Percentiles rank a stretch among this genome's conserved stretches.
phyloP scores from a whole-genome alignment of 2,888 invertebrate species.

The Aporophyla lueneburgensis region DNA sequence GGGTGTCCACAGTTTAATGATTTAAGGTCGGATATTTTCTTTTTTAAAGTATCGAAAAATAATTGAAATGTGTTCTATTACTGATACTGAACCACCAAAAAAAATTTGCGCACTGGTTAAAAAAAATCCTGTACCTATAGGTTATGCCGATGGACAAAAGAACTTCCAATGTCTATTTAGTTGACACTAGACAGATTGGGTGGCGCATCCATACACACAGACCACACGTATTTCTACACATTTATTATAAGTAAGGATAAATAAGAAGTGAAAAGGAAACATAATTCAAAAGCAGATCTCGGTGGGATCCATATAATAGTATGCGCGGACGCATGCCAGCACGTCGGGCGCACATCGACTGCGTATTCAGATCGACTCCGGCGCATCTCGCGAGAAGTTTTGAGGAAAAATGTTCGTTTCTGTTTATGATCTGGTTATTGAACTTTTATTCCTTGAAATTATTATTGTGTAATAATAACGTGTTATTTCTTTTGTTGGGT shows the following conservation, averaged over 20 bases:
- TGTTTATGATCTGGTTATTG: slow-evolving; percentile 70
- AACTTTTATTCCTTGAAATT: slow-evolving; percentile 61
- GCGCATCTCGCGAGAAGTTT: slow-evolving; percentile 65
- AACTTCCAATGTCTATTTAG: background rate
- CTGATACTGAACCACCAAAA: too few species aligned
- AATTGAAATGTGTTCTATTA: too few species aligned
- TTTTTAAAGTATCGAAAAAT: too few species aligned
- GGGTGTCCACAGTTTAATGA: too few species aligned
- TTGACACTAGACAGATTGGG: slow-evolving; percentile 14
- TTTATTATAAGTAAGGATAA: slow-evolving; percentile 38
- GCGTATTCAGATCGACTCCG: slow-evolving; percentile 59
- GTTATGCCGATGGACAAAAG: background rate
- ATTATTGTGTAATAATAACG: background rate
- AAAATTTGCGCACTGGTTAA: too few species aligned
- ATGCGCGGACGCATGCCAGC: slow-evolving; percentile 65
- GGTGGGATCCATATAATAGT: slow-evolving; percentile 53
- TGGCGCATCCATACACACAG: slow-evolving; percentile 20
- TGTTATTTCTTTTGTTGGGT: background rate
- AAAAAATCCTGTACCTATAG: too few species aligned
- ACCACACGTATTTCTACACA: slow-evolving; percentile 33
- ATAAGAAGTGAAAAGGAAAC: slow-evolving; percentile 60
- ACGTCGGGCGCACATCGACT: slow-evolving; percentile 54
- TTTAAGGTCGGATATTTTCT: too few species aligned
- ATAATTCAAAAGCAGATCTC: slow-evolving; percentile 65
- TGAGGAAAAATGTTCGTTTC: slow-evolving; percentile 66